These are phyloP conservation scores for Notoglanidium macrostoma DNA, from an alignment of 2,797 vertebrate genomes.

Conservation along the genomic window DNA sequence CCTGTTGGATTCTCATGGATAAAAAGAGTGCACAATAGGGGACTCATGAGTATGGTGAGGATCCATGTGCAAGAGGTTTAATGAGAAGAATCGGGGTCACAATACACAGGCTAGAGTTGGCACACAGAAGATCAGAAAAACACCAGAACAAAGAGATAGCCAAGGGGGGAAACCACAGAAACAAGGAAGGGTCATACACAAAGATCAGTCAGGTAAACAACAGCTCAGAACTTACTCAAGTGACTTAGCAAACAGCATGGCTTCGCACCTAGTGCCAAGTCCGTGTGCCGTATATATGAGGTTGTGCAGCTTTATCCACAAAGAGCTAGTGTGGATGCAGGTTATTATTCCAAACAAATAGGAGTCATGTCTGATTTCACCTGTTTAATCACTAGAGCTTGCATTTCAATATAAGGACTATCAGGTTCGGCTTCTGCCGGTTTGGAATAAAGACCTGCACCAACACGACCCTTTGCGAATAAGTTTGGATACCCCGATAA, in stretches of 20 bases:
- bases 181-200: neutral
- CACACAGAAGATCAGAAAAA: neutral
- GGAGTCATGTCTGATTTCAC: neutral
- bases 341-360: neutral
- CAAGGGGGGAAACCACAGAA: neutral
- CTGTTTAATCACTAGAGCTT: neutral
- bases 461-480: neutral
- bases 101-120: neutral
- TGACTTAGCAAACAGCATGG: neutral
- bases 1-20: neutral
- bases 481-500: too few relatives aligned
- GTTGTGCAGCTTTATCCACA: neutral
- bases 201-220: neutral
- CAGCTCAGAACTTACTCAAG: neutral
- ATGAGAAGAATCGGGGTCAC: neutral
- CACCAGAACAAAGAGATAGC: slow-evolving; percentile 6
- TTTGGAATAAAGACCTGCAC: neutral
- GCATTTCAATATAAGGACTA: neutral
- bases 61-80: neutral
- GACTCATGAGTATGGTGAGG: neutral
- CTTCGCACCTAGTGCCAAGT: neutral
- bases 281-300: neutral
- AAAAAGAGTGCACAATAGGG: too few relatives aligned
- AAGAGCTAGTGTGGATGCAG: neutral
- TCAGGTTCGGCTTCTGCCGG: neutral